Base-by-base conservation (phyloP, 1,140 invertebrate genomes). In the Papilio aristodemus region DNA sequence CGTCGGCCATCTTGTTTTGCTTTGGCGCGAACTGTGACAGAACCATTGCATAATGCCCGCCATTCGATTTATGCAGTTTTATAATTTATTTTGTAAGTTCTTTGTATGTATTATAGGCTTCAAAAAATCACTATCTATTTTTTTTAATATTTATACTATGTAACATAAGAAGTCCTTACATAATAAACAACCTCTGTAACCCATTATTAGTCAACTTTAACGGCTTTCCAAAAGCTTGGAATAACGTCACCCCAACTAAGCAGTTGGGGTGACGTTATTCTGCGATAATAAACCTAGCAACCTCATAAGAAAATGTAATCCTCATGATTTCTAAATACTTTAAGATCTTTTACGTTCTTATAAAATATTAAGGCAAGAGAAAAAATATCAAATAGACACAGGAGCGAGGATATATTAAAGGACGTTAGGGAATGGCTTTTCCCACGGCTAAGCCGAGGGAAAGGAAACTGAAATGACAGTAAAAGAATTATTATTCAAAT, bases 401-500 rank as follows among this genome's bases (percentile, higher is more conserved):
- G 19, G 46, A 54, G 2, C 22, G 22, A 54, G 11, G 46, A 10
- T 54, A 13, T 22, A 10, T 25, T 82, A 70, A 71, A 84, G 78
- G 79, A 82, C 80, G 85, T 86, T 83, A 89, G 78, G 74, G 76
- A 73, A 74, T 78, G 81, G 81, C 84, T 81, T 91, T 91, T 91
- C 89, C 87, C 89, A 91, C 89, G 86, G 85, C 77, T 81, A 73
- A 69, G 73, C 73, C 69, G 70, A 73, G 78, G 75, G 85, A 86
- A 86, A 90, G 85, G 86, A 89, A 89, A 86, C 86, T 74, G 76
- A 85, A 86, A 89, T 87, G 85, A 83, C 83, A 79, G 80, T 75
- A 79, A 80, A 83, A 79, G 78, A 84, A 91, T 91, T 91, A 90
- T 86, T 91, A 91, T 91, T 91, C 87, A 90, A 89, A 90, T 87